Evolutionary conservation across 2,113 vertebrate genomes (phyloP).

Genomic region (Agapornis roseicollis): DNA sequence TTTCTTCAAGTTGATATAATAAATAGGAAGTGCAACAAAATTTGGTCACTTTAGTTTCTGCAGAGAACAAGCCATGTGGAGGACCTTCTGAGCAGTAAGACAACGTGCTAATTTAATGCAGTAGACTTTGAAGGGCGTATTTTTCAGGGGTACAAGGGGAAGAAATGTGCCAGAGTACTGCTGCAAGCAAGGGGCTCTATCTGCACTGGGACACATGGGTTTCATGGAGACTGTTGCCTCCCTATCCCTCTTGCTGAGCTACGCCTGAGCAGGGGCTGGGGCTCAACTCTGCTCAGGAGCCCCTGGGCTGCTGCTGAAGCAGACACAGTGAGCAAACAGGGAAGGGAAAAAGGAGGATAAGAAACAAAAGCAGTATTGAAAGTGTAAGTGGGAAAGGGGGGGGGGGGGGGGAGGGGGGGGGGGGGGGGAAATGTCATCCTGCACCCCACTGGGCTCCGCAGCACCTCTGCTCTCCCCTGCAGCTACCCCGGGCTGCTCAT

Average conservation of each 20-base stretch:
- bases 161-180: rapidly evolving
- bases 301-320: not conserved
- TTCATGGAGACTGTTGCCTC: not conserved
- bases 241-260: not conserved
- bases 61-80: not conserved
- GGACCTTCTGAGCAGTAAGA: not conserved
- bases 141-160: not conserved
- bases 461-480: not conserved
- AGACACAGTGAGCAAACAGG: not conserved
- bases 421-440: no score
- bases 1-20: not conserved
- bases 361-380: not conserved
- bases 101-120: rapidly evolving
- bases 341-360: not conserved
- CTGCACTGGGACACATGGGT: rapidly evolving
- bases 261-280: not conserved
- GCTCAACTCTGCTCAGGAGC: not conserved
- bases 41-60: not conserved
- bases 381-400: not conserved
- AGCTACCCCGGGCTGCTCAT: constrained; percentile 96
- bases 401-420: no score
- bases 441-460: not conserved
- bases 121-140: not conserved
- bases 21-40: not conserved
- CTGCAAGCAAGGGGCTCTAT: not conserved